Conservation (phyloP, 2,113 vertebrate genomes). For the Hemichromis elongatus region DNA sequence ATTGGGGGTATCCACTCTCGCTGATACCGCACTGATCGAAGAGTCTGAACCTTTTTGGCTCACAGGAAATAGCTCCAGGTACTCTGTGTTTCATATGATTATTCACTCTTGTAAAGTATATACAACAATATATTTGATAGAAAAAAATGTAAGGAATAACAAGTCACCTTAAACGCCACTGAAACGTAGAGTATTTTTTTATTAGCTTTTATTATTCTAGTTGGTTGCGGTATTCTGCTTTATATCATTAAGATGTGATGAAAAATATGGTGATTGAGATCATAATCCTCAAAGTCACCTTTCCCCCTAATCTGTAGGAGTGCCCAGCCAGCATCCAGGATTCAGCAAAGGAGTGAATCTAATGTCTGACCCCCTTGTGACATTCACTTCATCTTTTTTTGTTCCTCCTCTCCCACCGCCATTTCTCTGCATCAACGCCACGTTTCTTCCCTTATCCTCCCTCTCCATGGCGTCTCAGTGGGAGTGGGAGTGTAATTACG, state of each 20-base stretch:
- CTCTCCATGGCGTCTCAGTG: slow-evolving; percentile 62
- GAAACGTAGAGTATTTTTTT: background rate
- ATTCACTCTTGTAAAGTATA: background rate
- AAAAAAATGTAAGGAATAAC: background rate
- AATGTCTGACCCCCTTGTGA: slow-evolving; percentile 27
- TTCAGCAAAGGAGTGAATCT: slow-evolving; percentile 3
- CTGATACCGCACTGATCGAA: background rate
- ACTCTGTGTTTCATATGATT: background rate
- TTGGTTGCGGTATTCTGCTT: background rate
- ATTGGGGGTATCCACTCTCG: background rate
- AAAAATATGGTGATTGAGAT: background rate
- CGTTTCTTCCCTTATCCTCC: slow-evolving; percentile 35
- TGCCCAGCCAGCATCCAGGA: background rate
- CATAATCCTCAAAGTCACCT: slow-evolving; percentile 48
- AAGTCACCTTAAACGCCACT: background rate
- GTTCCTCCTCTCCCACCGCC: background rate
- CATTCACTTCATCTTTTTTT: slow-evolving; percentile 13
- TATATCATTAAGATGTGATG: background rate
- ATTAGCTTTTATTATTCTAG: background rate
- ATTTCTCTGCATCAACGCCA: slow-evolving; percentile 12
- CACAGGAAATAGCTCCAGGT: background rate
- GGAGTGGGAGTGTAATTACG: slow-evolving; percentile 78
- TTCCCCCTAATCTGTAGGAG: slow-evolving; percentile 23
- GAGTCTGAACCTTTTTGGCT: background rate
- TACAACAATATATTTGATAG: background rate